phyloP scores from a whole-genome alignment of 2,888 invertebrate species.

The Bugula neritina region DNA sequence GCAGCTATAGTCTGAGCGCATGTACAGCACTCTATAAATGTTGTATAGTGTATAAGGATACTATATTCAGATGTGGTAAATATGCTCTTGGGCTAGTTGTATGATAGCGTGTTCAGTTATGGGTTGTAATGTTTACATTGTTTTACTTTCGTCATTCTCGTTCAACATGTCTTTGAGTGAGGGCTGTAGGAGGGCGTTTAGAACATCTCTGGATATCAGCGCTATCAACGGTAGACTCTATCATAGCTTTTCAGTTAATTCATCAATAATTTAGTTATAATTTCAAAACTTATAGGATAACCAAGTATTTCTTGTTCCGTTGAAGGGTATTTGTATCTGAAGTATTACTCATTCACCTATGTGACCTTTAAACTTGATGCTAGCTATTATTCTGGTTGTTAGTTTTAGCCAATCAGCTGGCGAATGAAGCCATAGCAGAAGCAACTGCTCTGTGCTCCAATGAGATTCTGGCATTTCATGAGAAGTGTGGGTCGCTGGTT shows the following conservation, averaged over 20 bases:
- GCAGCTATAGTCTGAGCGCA: background rate
- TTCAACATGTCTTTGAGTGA: background rate
- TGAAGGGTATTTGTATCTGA: too few species aligned
- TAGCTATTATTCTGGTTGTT: too few species aligned
- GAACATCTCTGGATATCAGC: conserved; percentile 20
- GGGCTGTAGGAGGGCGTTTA: background rate
- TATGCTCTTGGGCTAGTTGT: background rate
- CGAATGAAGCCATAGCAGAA: conserved; percentile 35
- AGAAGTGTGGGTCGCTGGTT: conserved; percentile 78
- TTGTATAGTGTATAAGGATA: background rate
- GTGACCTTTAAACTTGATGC: too few species aligned
- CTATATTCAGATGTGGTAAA: background rate
- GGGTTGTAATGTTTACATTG: background rate
- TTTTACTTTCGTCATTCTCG: background rate
- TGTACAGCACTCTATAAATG: background rate
- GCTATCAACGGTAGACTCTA: conserved; percentile 24
- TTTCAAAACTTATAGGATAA: too few species aligned
- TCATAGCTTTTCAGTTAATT: too few species aligned
- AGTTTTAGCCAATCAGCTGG: conserved; percentile 46
- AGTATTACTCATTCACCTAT: too few species aligned
- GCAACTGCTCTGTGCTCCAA: conserved; percentile 28
- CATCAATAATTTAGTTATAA: too few species aligned
- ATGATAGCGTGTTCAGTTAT: background rate
- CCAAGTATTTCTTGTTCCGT: too few species aligned
- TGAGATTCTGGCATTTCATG: conserved; percentile 69